Evolutionary conservation across 2,888 invertebrate species (phyloP).

Genomic region (Nemoura dubitans): DNA sequence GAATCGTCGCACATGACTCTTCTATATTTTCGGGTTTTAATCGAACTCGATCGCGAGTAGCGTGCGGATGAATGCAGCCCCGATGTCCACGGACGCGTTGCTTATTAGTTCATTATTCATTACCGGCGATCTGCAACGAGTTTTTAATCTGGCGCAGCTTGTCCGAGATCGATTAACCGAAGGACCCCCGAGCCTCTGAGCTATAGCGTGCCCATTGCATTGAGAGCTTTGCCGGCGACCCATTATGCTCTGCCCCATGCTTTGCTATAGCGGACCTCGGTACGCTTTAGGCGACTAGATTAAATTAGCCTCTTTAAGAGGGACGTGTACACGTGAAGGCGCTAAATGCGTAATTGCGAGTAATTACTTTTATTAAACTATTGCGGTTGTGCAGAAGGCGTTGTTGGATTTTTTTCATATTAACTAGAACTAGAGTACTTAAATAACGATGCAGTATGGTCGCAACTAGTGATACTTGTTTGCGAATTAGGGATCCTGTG

Average conservation of each 20-base stretch:
- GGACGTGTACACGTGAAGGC: conserved; percentile 19
- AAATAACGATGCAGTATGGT: not conserved
- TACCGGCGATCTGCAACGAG: conserved; percentile 15
- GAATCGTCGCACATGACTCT: conserved; percentile 18
- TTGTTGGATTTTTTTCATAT: not conserved
- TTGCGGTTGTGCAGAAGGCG: not conserved
- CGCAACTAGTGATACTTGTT: not conserved
- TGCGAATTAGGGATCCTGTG: not conserved
- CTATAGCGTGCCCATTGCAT: not conserved
- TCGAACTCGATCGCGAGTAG: not conserved
- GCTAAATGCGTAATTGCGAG: conserved; percentile 30
- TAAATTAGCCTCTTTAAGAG: conserved; percentile 25
- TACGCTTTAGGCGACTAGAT: not conserved
- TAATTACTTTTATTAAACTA: conserved; percentile 22
- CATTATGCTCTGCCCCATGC: not conserved
- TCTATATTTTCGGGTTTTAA: conserved; percentile 35
- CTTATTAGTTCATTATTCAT: conserved; percentile 9
- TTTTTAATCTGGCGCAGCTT: not conserved
- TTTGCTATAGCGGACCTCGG: not conserved
- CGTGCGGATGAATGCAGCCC: conserved; percentile 15
- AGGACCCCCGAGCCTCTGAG: no score
- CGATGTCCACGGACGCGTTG: not conserved
- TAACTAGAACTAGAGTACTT: not conserved
- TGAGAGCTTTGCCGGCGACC: not conserved
- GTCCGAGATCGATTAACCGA: not conserved